A percentile compares a stretch with the other conserved stretches of the same genome.
Conservation (phyloP, 2,797 vertebrate genomes). For the Morelia viridis region DNA sequence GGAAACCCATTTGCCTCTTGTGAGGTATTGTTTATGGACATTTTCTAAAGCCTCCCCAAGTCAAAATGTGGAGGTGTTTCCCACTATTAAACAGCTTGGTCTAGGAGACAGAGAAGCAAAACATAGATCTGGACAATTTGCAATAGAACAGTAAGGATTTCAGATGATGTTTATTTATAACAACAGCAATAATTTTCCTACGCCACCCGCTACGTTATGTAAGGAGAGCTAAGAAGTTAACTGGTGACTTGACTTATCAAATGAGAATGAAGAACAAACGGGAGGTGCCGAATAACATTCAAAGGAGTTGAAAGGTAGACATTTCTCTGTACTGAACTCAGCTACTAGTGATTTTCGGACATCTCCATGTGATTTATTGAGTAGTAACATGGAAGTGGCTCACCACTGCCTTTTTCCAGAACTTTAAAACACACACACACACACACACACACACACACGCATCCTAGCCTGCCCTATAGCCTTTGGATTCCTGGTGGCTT, state of each 20-base stretch:
- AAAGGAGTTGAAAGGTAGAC: background rate
- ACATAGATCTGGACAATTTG: background rate
- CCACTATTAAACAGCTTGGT: too few species aligned
- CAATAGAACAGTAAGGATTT: background rate
- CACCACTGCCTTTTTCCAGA: background rate
- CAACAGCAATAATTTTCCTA: background rate
- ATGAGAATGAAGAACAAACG: background rate
- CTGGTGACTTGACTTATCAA: background rate
- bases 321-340: too few species aligned
- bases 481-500: background rate
- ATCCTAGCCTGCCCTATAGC: background rate
- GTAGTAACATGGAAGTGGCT: too few species aligned
- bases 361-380: too few species aligned
- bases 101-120: background rate
- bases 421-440: background rate
- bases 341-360: too few species aligned
- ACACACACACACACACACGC: background rate
- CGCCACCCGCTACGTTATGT: background rate
- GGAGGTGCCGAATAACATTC: background rate
- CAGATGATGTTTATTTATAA: background rate
- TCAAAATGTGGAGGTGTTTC: too few species aligned
- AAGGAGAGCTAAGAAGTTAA: background rate
- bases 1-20: background rate
- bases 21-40: background rate
- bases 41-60: background rate